Evolutionary conservation across 1,140 invertebrate species (phyloP), one percentile per base, ranked within the genome.

Genomic region (Drosophila rhopaloa): DNA sequence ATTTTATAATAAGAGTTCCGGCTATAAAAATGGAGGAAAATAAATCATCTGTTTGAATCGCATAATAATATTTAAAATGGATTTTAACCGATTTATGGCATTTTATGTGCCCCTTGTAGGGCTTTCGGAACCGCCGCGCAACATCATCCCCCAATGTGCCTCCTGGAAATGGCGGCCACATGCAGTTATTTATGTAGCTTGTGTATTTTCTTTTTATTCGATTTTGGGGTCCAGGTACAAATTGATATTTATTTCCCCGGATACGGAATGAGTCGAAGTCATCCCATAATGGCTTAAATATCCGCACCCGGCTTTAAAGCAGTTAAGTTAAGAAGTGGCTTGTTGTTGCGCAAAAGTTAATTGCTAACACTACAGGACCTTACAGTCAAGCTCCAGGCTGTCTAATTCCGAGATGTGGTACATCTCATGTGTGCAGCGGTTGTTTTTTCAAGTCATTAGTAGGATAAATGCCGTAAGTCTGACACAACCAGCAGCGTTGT

Each of bases 21-120:
- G 13, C n/a, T 6, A 32, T 13, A 58, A 32, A 37, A 50, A 53
- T 35, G 11, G 32, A 9, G n/a, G 6, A 65, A 63, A 47, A 57
- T 60, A 24, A 57, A 75, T 50, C 41, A 47, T 60, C 32, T 66
- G 56, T 43, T 47, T 73, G 57, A 61, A 66, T 70, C 53, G 46
- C 41, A 79, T 76, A 79, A 58, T 76, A 83, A 83, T 76, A 76
- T 82, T 79, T 79, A 66, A 82, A 83, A 83, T 83, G 80, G 76
- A 71, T 83, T 83, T 83, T 43, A 44, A 60, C 61, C 80, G 65
- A 83, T 83, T 83, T 83, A 79, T 79, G 65, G 76, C 53, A 65
- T 66, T 82, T 56, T 51, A 66, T 63, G 56, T 53, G 63, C 62
- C 55, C 44, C 29, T 62, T 46, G 43, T 29, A 40, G 19, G 38